Evolutionary conservation across 1,140 invertebrate species (phyloP).

Genomic region (Palaemon carinicauda): DNA sequence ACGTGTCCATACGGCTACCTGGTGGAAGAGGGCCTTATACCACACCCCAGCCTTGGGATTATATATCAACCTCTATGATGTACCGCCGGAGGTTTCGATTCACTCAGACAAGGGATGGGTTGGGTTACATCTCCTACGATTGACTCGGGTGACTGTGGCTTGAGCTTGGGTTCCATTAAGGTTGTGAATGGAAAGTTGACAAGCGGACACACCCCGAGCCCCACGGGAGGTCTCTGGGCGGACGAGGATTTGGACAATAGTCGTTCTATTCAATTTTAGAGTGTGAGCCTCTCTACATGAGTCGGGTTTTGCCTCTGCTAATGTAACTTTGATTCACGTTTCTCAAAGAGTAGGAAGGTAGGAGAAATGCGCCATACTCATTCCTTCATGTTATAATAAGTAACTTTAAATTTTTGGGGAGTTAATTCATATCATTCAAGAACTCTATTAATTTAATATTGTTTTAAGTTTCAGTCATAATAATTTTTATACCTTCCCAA

Average conservation of each 20-base stretch:
- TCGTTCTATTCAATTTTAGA: constrained; percentile 52
- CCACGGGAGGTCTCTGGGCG: constrained; percentile 42
- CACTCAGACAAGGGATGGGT: neutral
- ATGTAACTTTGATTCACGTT: constrained; percentile 19
- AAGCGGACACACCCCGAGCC: constrained; percentile 49
- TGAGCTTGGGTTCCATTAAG: constrained; percentile 53
- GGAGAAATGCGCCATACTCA: too few relatives aligned
- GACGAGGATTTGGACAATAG: constrained; percentile 48
- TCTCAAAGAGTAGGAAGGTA: too few relatives aligned
- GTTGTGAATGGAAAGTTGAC: constrained; percentile 58
- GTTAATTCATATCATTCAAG: too few relatives aligned
- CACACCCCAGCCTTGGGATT: neutral
- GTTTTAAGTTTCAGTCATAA: too few relatives aligned
- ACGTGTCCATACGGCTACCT: constrained; percentile 40
- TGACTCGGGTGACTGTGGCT: constrained; percentile 42
- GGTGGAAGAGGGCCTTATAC: neutral
- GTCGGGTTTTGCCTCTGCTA: constrained; percentile 19
- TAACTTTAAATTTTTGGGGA: too few relatives aligned
- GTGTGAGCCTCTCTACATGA: constrained; percentile 38
- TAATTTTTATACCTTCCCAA: too few relatives aligned
- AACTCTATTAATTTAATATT: too few relatives aligned
- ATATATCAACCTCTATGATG: neutral
- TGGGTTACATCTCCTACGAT: constrained; percentile 40
- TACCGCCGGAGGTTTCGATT: neutral
- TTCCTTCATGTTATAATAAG: too few relatives aligned